phyloP scores from a whole-genome alignment of 1,140 invertebrate genomes.

The Doryteuthis pealeii region DNA sequence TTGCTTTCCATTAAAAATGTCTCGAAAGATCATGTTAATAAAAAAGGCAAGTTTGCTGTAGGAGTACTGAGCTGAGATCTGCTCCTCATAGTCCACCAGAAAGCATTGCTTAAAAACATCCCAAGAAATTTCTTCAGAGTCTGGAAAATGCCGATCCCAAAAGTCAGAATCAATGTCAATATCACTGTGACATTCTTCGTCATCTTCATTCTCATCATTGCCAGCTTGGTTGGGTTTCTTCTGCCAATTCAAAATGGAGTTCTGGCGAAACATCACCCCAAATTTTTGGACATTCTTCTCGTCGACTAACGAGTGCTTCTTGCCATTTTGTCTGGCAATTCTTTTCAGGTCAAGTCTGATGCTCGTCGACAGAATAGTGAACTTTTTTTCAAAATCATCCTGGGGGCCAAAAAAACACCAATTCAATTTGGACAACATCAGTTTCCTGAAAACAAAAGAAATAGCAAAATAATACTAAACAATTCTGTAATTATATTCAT shows the following conservation, averaged over 20 bases:
- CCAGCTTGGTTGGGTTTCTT: background rate
- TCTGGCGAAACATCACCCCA: background rate
- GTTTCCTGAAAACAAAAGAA: constrained; percentile 30
- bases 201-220: background rate
- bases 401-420: constrained; percentile 48
- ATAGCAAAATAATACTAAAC: no score
- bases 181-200: background rate
- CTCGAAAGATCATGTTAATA: constrained; percentile 43
- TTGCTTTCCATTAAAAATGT: constrained; percentile 39
- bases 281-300: background rate
- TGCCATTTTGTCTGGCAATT: background rate
- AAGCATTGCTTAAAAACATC: constrained; percentile 38
- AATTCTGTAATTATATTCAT: no score
- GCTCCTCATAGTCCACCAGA: constrained; percentile 38
- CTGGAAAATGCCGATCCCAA: constrained; percentile 44
- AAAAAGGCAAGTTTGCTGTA: constrained; percentile 37
- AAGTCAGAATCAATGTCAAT: constrained; percentile 28
- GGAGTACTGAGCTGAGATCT: constrained; percentile 31
- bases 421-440: constrained; percentile 52
- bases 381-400: constrained; percentile 34
- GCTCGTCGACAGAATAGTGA: constrained; percentile 30
- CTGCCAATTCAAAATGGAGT: constrained; percentile 12
- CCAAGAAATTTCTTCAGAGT: constrained; percentile 34
- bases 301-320: background rate
- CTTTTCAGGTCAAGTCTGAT: constrained; percentile 27